phyloP scores from a whole-genome alignment of 2,888 invertebrate genomes.

The Drosophila tanythrix region DNA sequence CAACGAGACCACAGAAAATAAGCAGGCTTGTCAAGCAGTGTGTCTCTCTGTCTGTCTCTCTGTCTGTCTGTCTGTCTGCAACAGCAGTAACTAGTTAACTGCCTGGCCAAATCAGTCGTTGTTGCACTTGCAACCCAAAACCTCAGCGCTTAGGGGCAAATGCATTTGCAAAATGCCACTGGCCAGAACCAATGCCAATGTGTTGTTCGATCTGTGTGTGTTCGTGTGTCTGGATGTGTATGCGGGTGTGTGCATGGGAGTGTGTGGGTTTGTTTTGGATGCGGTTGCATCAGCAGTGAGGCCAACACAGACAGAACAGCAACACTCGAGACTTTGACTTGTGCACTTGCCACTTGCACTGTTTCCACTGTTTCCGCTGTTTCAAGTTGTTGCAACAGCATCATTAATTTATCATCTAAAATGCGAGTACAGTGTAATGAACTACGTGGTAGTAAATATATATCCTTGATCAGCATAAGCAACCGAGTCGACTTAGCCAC shows the following conservation, averaged over 20 bases:
- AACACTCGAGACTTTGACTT: conserved; percentile 33
- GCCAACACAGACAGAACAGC: conserved; percentile 35
- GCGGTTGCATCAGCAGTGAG: conserved; percentile 53
- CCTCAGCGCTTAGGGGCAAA: conserved; percentile 46
- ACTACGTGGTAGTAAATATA: not conserved
- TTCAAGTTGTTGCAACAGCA: not conserved
- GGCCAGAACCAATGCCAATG: conserved; percentile 41
- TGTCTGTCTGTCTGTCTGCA: not conserved
- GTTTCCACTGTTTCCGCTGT: conserved; percentile 21
- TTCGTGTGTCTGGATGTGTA: not conserved
- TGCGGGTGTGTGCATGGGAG: not conserved
- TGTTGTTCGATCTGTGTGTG: conserved; percentile 12
- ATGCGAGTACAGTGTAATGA: not conserved
- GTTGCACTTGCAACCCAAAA: conserved; percentile 37
- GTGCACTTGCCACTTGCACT: conserved; percentile 25
- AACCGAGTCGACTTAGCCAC: not conserved
- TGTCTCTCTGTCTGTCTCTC: not conserved
- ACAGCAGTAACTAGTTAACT: conserved; percentile 53
- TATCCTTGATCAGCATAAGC: not conserved
- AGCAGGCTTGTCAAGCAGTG: conserved; percentile 45
- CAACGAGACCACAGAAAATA: conserved; percentile 34
- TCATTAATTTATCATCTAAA: not conserved
- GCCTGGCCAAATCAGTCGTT: conserved; percentile 27
- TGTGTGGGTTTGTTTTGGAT: conserved; percentile 58
- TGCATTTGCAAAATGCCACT: conserved; percentile 46